Evolutionary conservation across 64 coral and sea anemone species (phyloP).

Genomic region (Dendrophyllia cribrosa): DNA sequence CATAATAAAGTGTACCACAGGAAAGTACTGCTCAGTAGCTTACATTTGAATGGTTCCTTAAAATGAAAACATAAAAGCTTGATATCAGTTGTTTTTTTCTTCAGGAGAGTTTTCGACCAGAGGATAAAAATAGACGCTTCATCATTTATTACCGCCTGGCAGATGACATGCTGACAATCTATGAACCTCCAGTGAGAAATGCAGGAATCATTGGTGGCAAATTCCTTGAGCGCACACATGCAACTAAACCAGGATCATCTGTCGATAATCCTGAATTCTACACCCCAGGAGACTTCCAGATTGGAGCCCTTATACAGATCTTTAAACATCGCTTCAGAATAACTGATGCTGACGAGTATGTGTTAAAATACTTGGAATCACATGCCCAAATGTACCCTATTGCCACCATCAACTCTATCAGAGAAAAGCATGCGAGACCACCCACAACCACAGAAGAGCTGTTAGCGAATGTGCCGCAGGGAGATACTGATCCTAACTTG

Average conservation of each 20-base stretch:
- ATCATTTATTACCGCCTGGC: slow-evolving; percentile 94
- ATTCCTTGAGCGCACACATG: slow-evolving; percentile 93
- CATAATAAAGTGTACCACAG: too few relatives aligned
- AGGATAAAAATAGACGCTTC: slow-evolving; percentile 95
- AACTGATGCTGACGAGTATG: slow-evolving; percentile 96
- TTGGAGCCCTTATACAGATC: slow-evolving; percentile 85
- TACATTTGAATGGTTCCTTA: too few relatives aligned
- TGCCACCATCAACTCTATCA: slow-evolving; percentile 92
- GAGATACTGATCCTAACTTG: slow-evolving; percentile 75
- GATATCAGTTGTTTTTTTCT: not conserved
- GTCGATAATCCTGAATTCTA: slow-evolving; percentile 98
- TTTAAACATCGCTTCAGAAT: slow-evolving; percentile 98
- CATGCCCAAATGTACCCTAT: slow-evolving; percentile 88
- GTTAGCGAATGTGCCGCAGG: slow-evolving; percentile 77
- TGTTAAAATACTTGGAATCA: slow-evolving; percentile 91
- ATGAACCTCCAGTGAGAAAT: slow-evolving; percentile 96
- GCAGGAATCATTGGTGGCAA: slow-evolving; percentile 98
- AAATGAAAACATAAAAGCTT: not conserved
- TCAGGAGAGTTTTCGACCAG: slow-evolving; percentile 94
- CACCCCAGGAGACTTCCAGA: slow-evolving; percentile 96
- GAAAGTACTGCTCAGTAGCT: too few relatives aligned
- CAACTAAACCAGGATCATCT: slow-evolving; percentile 88
- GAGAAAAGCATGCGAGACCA: slow-evolving; percentile 78
- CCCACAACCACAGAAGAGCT: slow-evolving; percentile 83
- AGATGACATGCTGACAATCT: slow-evolving; percentile 99